Base-by-base conservation (phyloP, 2,113 vertebrate species). In the Heterochromis multidens region DNA sequence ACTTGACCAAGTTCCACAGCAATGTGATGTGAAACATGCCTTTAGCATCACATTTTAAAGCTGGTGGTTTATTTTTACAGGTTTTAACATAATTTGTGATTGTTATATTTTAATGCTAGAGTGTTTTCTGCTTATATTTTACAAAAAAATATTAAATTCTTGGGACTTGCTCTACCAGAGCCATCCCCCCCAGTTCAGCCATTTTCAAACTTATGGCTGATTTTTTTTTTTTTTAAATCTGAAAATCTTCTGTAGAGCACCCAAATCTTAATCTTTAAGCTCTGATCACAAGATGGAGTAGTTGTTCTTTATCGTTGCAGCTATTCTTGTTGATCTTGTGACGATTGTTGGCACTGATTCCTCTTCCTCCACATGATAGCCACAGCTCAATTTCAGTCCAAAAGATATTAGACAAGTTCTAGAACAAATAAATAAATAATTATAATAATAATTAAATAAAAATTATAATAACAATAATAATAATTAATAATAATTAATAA, bases 51-150 rank as follows among this genome's bases (percentile, higher is more conserved):
- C 1, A 23, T 40, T 11, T 65, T 37, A 65, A 65, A 65, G 33
- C 21, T 65, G 62, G 33, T 65, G 62, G 1, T 65, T 40, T 63
- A 0, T 13, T 63, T 62, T 37, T 37, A 37, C 2, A 37, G 0
- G 33, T 37, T n/a, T n/a, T n/a, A n/a, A n/a, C n/a, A n/a, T n/a
- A n/a, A n/a, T n/a, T n/a, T n/a, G n/a, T n/a, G 60, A 21, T 29
- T 62, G 60, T 33, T 33, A 29, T 19, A 62, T 33, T 6, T 35
- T 65, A 9, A 6, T 25, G 62, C 1, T 35, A 65, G 23, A 43
- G 40, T 25, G n/a, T 40, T 67, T 67, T 67, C 35, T 67, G 35
- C 12, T 10, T 10, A 10, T 2, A 10, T 11, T 40, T 40, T 40
- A 5, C 37, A 40, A 40, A 40, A 40, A 40, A 35, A 4, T 35